A percentile compares a stretch with the other conserved stretches of the same genome.
phyloP scores from a whole-genome alignment of 2,888 invertebrate genomes.

The Lathronympha strigana region DNA sequence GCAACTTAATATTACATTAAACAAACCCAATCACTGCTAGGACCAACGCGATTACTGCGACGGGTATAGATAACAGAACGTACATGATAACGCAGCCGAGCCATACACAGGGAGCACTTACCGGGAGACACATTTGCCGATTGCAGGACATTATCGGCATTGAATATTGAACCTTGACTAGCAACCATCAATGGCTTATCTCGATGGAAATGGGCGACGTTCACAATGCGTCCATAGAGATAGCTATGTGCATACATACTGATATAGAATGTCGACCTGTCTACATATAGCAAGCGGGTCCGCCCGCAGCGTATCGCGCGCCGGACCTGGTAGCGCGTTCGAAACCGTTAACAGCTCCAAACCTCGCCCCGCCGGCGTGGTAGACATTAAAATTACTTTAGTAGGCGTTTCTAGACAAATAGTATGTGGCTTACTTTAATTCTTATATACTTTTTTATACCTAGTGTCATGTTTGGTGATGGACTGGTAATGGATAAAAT shows the following conservation, averaged over 20 bases:
- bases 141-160: slow-evolving; percentile 34
- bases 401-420: slow-evolving; percentile 15
- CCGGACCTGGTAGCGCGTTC: slow-evolving; percentile 39
- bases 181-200: slow-evolving; percentile 45
- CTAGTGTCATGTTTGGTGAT: slow-evolving; percentile 21
- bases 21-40: slow-evolving; percentile 31
- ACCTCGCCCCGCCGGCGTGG: slow-evolving; percentile 44
- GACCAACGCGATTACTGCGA: slow-evolving; percentile 33
- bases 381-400: slow-evolving; percentile 47
- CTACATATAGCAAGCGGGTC: slow-evolving; percentile 47
- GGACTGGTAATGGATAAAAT: slow-evolving; percentile 12
- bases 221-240: slow-evolving; percentile 34
- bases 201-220: slow-evolving; percentile 38
- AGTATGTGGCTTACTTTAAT: slow-evolving; percentile 2
- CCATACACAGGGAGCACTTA: slow-evolving; percentile 40
- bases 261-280: slow-evolving; percentile 46
- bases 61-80: slow-evolving; percentile 28
- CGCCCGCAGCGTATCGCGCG: slow-evolving; percentile 40
- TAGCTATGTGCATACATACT: slow-evolving; percentile 39
- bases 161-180: slow-evolving; percentile 42
- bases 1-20: slow-evolving; percentile 27
- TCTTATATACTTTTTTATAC: neutral
- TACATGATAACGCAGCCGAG: slow-evolving; percentile 36
- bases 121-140: slow-evolving; percentile 39
- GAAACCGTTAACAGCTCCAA: slow-evolving; percentile 54